Conservation (phyloP, 2,888 invertebrate genomes). For the Oasisia sp. region DNA sequence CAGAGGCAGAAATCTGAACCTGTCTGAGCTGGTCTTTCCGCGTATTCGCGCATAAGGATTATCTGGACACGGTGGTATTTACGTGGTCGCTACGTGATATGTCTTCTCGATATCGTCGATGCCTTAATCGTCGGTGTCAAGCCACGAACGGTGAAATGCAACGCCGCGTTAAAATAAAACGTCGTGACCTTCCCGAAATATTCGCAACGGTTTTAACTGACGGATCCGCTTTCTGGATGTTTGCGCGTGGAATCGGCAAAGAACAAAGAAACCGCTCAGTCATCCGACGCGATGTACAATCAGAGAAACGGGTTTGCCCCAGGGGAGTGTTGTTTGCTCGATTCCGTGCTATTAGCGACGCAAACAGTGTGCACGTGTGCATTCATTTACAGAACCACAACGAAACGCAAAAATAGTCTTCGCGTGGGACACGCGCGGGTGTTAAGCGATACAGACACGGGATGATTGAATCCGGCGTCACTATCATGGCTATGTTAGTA, state of each 20-base stretch:
- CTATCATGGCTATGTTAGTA: too few species aligned
- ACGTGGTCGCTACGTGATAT: too few species aligned
- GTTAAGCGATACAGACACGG: neutral
- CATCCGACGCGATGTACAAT: neutral
- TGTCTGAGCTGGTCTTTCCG: too few species aligned
- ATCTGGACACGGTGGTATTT: too few species aligned
- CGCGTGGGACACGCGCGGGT: neutral
- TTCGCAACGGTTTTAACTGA: neutral
- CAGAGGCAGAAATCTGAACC: too few species aligned
- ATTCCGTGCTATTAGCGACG: neutral
- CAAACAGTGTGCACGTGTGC: neutral
- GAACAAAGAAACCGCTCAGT: neutral
- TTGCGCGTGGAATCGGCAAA: neutral
- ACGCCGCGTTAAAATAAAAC: too few species aligned
- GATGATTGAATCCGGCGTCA: too few species aligned
- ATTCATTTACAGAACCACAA: neutral
- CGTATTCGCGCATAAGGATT: too few species aligned
- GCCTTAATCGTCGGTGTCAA: too few species aligned
- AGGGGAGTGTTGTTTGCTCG: neutral
- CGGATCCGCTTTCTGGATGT: neutral
- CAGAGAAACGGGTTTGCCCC: neutral
- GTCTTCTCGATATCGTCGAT: too few species aligned
- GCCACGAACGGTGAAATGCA: too few species aligned
- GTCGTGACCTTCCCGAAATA: neutral
- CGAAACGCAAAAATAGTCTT: neutral